Evolutionary conservation across 2,113 vertebrate genomes (phyloP), one percentile per base, ranked within the genome.

Genomic region (Corythoichthys haematopterus): DNA sequence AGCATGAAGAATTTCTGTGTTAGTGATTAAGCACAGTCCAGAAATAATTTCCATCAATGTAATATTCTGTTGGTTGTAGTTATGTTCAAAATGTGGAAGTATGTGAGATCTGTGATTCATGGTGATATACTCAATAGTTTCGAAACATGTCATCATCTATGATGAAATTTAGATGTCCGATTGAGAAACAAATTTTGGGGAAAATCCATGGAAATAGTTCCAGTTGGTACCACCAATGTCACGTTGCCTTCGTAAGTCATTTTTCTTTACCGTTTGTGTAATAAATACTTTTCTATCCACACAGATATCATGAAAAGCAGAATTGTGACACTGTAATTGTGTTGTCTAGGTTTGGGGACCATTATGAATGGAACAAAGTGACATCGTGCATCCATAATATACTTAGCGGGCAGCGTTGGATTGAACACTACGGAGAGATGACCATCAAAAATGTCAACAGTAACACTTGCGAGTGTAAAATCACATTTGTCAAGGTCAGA

Each of bases 121-220:
- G n/a, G n/a, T n/a, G n/a, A n/a, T n/a, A n/a, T n/a, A n/a, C n/a
- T n/a, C n/a, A n/a, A n/a, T n/a, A n/a, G n/a, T n/a, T n/a, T n/a
- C n/a, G n/a, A n/a, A n/a, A n/a, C n/a, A n/a, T n/a, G n/a, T n/a
- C n/a, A n/a, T 46, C 4, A 66, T 33, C 2, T 46, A 33, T 35
- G 6, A 40, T 6, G 20, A 36, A 61, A 57, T 91, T 89, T 87
- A 99, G 97, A 99, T 87, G 88, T 98, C 76, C 93, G 96, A 79
- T 98, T 95, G 96, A 99, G 98, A 92, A 99, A 99, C 84, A 99
- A 98, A 85, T 99, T 99, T 90, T 99, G 97, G 97, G 97, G 97
- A 0, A 99, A 98, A 90, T 98, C 97, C 79, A 96, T 99, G 94
- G 97, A 99, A 91, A 98, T 99, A 7, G 95, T 99, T 87, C 96